Evolutionary conservation across 2,797 vertebrate genomes (phyloP), one percentile per base, ranked within the genome.

Genomic region (Mastacembelus armatus): DNA sequence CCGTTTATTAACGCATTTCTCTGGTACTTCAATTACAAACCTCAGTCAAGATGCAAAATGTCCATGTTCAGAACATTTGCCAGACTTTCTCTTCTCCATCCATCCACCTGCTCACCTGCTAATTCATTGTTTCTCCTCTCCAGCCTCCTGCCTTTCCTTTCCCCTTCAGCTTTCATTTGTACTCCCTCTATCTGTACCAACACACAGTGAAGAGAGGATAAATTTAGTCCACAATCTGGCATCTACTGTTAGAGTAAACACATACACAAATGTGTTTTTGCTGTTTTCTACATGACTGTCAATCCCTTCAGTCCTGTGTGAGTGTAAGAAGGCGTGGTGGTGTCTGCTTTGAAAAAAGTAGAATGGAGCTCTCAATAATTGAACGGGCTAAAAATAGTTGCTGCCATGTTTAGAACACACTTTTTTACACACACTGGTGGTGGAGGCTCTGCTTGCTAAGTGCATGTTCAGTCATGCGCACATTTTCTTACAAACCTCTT

Each of bases 311-410:
- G 32, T 57, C 42, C n/a, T 50, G 38, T 69, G 30, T n/a, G 21
- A 45, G 62, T 14, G 50, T 43, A 36, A 22, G 18, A 19, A 21
- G 30, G 26, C 48, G 15, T 32, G 14, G 61, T 22, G 66, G 48
- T 44, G 50, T 19, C 19, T 9, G 58, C 73, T 86, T 83, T 84
- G 70, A 81, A 63, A 70, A 51, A 29, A 55, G 73, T 70, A 60
- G 71, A 75, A 66, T 74, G 24, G 1, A 52, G 60, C 52, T 71
- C 56, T 86, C 49, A 65, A 72, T 88, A 77, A 84, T 74, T 77
- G 72, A 87, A 72, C 52, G 10, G 10, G 19, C 50, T 88, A 82
- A 74, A 82, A 84, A 83, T 85, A 81, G 74, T 51, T 16, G 18
- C 51, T 48, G 58, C 72, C 70, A 63, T 80, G 66, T 87, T 80